Evolutionary conservation across 2,888 invertebrate genomes (phyloP), one percentile per base, ranked within the genome.

Genomic region (Nomada hirtipes): DNA sequence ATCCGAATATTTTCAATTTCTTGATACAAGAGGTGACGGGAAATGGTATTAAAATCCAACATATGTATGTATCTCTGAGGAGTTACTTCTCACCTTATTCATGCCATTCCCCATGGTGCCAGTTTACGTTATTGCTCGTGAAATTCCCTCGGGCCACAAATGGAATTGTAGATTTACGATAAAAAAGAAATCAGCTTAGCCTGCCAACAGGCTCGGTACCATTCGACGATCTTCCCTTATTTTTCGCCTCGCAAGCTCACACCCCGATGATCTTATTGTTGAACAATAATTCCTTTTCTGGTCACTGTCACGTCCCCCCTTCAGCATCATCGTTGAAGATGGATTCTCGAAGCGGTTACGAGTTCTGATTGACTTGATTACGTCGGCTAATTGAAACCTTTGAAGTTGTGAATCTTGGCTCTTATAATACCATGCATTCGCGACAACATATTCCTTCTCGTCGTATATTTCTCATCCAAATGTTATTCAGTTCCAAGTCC

Each of bases 71-170:
- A 52, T 52, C 20, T 44, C 13, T 3, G 52, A 4, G 18, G 13
- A 26, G 18, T 42, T 18, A 23, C 20, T 47, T 29, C 85, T 85
- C 87, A 97, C 97, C 97, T 97, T 97, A 94, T 97, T 97, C 97
- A 97, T 97, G 94, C 97, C 97, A 96, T 97, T 97, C 94, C 97
- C 97, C 97, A 97, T 96, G 94, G 92, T 94, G 94, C 94, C 55
- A 67, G 59, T 44, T 67, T 44, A 63, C 29, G 26, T 26, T 50
- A 47, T 53, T 52, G 88, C 92, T 36, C 42, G 73, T 70, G 63
- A 59, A 72, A 79, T 82, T 71, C 65, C 65, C 65, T 36, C 15
- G n/a, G 50, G 76, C 15, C 55, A 44, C 53, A 69, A 26, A 29
- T 36, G 18, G 60, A 72, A 61, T 67, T 69, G 72, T 44, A 64